phyloP scores from a whole-genome alignment of 2,113 vertebrate species.

The Ancistrus triradiatus region DNA sequence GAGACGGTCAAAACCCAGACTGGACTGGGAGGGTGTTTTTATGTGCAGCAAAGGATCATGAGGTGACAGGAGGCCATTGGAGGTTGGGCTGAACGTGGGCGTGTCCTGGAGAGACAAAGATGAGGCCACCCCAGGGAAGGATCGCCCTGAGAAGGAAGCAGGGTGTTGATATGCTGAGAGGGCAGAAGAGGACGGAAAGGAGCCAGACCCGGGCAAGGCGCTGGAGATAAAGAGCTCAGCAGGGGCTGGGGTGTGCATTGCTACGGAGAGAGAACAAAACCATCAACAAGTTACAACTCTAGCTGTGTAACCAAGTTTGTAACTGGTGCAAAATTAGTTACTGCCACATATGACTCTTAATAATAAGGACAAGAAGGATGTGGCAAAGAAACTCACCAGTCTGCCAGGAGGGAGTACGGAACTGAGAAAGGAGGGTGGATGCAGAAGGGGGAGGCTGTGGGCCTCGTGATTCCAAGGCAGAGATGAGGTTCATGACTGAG shows the following conservation, averaged over 20 bases:
- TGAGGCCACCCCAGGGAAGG: conserved; percentile 76
- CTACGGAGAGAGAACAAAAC: conserved; percentile 55
- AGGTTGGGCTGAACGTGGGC: conserved; percentile 78
- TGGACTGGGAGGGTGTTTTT: conserved; percentile 68
- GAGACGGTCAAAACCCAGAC: conserved; percentile 67
- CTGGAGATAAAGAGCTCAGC: conserved; percentile 89
- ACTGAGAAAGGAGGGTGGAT: conserved; percentile 88
- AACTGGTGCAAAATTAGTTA: background rate
- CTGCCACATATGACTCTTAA: no score
- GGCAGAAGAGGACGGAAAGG: conserved; percentile 82
- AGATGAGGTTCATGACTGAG: conserved; percentile 90
- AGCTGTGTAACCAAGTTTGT: background rate
- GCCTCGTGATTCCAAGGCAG: conserved; percentile 84
- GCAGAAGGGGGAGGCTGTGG: conserved; percentile 82
- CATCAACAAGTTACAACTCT: conserved; percentile 20
- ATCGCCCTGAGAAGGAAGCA: conserved; percentile 82
- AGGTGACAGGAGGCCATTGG: conserved; percentile 79
- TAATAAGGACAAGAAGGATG: background rate
- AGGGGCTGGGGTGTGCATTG: conserved; percentile 86
- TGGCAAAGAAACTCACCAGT: conserved; percentile 67
- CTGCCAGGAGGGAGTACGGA: conserved; percentile 87
- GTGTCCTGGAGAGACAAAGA: conserved; percentile 83
- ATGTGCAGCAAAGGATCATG: conserved; percentile 79
- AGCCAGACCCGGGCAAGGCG: conserved; percentile 79
- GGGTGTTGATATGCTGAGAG: conserved; percentile 89